Evolutionary conservation across 1,140 invertebrate genomes (phyloP).

Genomic region (Rhynchophorus ferrugineus): DNA sequence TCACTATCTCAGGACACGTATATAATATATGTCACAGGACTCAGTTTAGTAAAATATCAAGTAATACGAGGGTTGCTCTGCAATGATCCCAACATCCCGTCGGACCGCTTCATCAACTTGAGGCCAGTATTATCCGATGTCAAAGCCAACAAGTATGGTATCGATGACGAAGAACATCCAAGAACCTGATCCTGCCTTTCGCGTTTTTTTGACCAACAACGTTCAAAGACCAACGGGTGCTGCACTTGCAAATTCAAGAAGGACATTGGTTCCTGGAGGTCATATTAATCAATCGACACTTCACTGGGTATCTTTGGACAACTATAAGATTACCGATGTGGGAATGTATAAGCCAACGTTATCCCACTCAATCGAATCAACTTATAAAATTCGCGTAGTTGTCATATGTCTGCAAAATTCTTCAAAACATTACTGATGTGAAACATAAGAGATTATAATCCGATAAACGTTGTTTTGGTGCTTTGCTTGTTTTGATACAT

Average conservation of each 20-base stretch:
- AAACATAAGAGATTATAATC: too few species aligned
- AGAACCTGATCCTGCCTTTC: background rate
- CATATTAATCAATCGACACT: conserved; percentile 50
- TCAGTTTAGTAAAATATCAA: too few species aligned
- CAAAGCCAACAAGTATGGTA: conserved; percentile 44
- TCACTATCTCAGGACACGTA: too few species aligned
- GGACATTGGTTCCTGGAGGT: conserved; percentile 56
- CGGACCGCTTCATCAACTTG: conserved; percentile 73
- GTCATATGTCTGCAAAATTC: too few species aligned
- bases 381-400: too few species aligned
- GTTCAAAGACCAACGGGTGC: conserved; percentile 60
- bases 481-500: too few species aligned
- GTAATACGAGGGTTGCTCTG: too few species aligned
- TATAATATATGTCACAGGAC: too few species aligned
- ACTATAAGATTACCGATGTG: conserved; percentile 46
- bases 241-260: conserved; percentile 72
- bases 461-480: too few species aligned
- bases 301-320: conserved; percentile 55
- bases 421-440: too few species aligned
- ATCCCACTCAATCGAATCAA: too few species aligned
- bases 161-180: background rate
- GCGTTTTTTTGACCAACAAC: conserved; percentile 57
- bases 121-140: conserved; percentile 54
- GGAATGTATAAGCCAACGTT: too few species aligned
- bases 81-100: conserved; percentile 58